Percentiles rank a stretch among this genome's conserved stretches.
phyloP scores from a whole-genome alignment of 2,888 invertebrate species.

The Chymomyza procnemis region DNA sequence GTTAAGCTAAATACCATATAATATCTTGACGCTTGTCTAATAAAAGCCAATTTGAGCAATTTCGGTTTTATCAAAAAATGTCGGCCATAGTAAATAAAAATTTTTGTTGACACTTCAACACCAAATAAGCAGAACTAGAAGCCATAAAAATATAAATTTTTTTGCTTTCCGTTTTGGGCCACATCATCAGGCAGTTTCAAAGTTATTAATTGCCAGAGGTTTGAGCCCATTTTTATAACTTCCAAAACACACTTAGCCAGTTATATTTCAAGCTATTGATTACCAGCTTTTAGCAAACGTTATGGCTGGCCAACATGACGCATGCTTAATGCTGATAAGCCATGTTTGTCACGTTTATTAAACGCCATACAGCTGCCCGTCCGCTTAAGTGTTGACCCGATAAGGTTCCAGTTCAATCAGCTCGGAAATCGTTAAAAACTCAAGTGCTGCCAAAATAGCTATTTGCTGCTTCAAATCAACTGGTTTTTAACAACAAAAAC shows the following conservation, averaged over 20 bases:
- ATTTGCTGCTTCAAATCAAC: background rate
- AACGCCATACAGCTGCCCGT: background rate
- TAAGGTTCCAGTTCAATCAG: background rate
- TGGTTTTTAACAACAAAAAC: background rate
- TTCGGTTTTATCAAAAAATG: conserved; percentile 19
- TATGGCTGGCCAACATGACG: background rate
- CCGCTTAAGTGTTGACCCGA: background rate
- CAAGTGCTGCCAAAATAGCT: background rate
- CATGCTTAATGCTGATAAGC: too few relatives aligned
- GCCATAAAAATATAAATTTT: background rate
- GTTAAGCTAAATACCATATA: conserved; percentile 3
- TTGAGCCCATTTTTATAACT: background rate
- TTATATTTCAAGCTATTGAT: background rate
- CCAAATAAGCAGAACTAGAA: background rate
- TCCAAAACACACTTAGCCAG: background rate
- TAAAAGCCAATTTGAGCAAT: conserved; percentile 25
- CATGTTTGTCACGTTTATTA: background rate
- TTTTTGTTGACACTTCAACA: conserved; percentile 19
- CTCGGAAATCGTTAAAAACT: background rate
- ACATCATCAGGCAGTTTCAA: background rate
- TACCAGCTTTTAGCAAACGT: background rate
- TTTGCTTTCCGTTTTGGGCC: background rate
- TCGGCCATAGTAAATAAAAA: conserved; percentile 12
- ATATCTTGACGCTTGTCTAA: background rate
- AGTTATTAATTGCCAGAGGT: background rate